Base-by-base conservation (phyloP, 2,113 vertebrate species). In the Genyomyrus donnyi region DNA sequence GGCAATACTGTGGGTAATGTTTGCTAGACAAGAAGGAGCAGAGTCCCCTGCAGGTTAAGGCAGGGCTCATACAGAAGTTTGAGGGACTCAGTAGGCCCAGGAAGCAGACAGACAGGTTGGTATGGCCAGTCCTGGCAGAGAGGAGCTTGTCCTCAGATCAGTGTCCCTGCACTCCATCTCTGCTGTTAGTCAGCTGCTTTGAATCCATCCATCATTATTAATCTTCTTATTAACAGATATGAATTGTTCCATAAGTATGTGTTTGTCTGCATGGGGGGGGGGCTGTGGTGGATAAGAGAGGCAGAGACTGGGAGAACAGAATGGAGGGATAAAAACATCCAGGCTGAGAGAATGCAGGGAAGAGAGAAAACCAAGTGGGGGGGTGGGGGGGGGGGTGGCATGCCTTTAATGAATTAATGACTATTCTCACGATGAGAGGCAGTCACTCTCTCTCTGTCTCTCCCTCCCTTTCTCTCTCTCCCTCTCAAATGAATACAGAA, bases 341-440 rank as follows among this genome's bases (percentile, higher is more conserved):
- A 85, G 77, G 77, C 77, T 50, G 45, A 48, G 66, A 90, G 87
- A 92, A 93, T 85, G 66, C 58, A 62, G 88, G 62, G 88, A 39
- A 17, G 84, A 70, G 83, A 86, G 53, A 74, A 85, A 88, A 48
- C 8, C 21, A 46, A 52, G 49, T 24, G 85, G 21, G 46, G 58
- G 89, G 85, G 21, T 31, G 58, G 89, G 35, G 85, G 85, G 89
- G 11, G 49, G 49, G 49, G 11, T 50, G 49, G 89, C 27, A 35
- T 31, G 87, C 52, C 87, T 90, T 90, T 90, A 90, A 90, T 90
- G 90, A 88, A 88, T 90, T 90, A 90, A 90, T 90, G 86, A 90
- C 90, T 88, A 66, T 90, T 88, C 94, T 94, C 93, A 94, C 92
- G 92, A 93, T 58, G 62, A 83, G 90, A 90, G 70, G 87, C 70